Evolutionary conservation across 2,888 invertebrate genomes (phyloP), one percentile per base, ranked within the genome.

Genomic region (Uloborus plumipes): DNA sequence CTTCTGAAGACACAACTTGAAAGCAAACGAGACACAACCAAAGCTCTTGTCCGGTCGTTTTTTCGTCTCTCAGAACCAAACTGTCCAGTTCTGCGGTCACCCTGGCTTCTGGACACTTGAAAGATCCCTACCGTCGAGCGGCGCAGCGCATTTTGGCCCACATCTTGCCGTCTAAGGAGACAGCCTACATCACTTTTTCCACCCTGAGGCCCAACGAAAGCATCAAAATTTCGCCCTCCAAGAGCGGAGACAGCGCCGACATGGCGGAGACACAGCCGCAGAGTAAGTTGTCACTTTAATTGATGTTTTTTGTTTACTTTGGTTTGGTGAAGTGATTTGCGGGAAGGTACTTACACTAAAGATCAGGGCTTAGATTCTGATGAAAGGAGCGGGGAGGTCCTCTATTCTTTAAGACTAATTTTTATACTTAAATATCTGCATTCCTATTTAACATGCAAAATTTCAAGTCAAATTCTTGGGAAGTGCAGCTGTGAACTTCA

Each of bases 141-240:
- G 81, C 81, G 31, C 70, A 70, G 39, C 39, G 70, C 39, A 51
- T 83, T 16, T 66, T 83, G 69, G 77, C 83, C 39, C 77, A 72
- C 49, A 71, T 82, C 22, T 55, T 82, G 59, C 83, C 77, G 13
- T 39, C 58, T 11, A 50, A 76, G 31, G 72, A 83, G 53, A 66
- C 69, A 15, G 83, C 77, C 11, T 83, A 65, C 62, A 77, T 83
- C 55, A 77, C 83, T 26, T 83, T 83, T 50, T 83, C 83, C 47
- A 77, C 83, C 20, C 73, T 83, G 72, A 51, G 83, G 79, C 78
- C 84, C 78, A 84, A 84, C 78, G 78, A 86, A 86, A 84, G 86
- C 85, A 86, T 86, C 89, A 90, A 90, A 88, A 90, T 91, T 89
- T 90, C 90, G 87, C 90, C 91, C 84, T 90, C 90, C 87, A 91